Base-by-base conservation (phyloP, 2,797 vertebrate genomes). In the Peromyscus melanophrys region DNA sequence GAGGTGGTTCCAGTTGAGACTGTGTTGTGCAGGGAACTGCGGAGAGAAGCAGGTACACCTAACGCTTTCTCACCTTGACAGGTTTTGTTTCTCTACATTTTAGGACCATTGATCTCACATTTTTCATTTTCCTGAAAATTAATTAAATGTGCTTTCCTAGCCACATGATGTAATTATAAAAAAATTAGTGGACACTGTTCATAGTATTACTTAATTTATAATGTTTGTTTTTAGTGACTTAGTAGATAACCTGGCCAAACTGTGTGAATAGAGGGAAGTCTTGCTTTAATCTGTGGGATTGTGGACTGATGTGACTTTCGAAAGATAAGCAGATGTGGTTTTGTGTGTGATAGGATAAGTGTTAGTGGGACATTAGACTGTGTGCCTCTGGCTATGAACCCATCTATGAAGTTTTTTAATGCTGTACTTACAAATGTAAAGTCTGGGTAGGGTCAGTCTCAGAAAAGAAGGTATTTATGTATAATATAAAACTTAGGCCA, bases 371-470 rank as follows among this genome's bases (percentile, higher is more conserved):
- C 92, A 85, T 31, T 55, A 90, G 83, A 95, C 93, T 96, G 2
- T 27, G 92, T 96, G 86, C 95, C 96, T 96, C 94, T 90, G 90
- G 87, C 97, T 97, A 95, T 88, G 93, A 97, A 76, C 75, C 80
- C 95, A 97, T 96, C 85, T 25, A 16, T 92, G n/a, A 76, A 67
- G 87, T 89, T 97, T 97, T 97, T 87, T 73, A 85, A 94, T 95
- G 97, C 94, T 97, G 85, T 93, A 96, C 86, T 97, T 90, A 82
- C 92, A 94, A 94, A 92, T 95, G 93, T 97, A 89, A 98, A 95
- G 95, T 97, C 95, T 94, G 75, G 71, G 80, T 67, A 77, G 87
- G 63, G 71, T 92, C 98, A 84, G 1, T 0, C 92, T 96, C 96
- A 92, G 95, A 85, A 69, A 73, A 16, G 97, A 82, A 63, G 34